Evolutionary conservation across 2,888 invertebrate species (phyloP), one percentile per base, ranked within the genome.

Genomic region (Lepetodrilus schrolli): DNA sequence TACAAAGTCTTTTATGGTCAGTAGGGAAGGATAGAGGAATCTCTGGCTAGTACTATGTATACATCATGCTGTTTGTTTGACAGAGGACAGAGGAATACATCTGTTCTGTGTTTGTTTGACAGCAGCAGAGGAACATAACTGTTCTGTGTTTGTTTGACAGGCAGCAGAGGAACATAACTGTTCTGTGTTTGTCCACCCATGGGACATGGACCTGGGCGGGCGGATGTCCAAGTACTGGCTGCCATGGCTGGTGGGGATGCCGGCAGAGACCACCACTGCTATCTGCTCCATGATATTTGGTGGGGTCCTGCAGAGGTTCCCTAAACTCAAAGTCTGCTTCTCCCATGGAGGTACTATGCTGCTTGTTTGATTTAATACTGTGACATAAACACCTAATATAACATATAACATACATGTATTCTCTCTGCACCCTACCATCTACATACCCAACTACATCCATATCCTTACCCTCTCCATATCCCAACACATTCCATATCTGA

Each of bases 211-310:
- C 70, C 86, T 88, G 83, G 90, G 88, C 2, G 92, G 91, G 1
- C 87, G 92, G 50, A 90, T 92, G 87, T 81, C 84, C 48, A 92
- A 92, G 76, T 92, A 92, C 84, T 93, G 92, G 92, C 80, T 93
- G 78, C 92, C 92, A 0, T 93, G 93, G 92, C 90, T 93, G 7
- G 92, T 93, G 3, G 92, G 92, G 17, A 93, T 93, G 93, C 92
- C 93, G 0, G 89, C 92, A 0, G 93, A 93, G 80, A 93, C 93
- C 1, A 90, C 92, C 1, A 89, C 90, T 10, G 92, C 93, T 4
- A 91, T 92, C 20, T 92, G 92, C 74, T 90, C 90, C 66, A 84
- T 93, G 80, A 84, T 92, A 1, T 92, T 93, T 90, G 92, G 92
- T 7, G 92, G 92, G 2, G 91, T 93, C 13, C 85, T 93, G 17